Percentiles rank a stretch among this genome's conserved stretches.
phyloP scores from a whole-genome alignment of 2,888 invertebrate genomes.

The Nemotelus nigrinus region DNA sequence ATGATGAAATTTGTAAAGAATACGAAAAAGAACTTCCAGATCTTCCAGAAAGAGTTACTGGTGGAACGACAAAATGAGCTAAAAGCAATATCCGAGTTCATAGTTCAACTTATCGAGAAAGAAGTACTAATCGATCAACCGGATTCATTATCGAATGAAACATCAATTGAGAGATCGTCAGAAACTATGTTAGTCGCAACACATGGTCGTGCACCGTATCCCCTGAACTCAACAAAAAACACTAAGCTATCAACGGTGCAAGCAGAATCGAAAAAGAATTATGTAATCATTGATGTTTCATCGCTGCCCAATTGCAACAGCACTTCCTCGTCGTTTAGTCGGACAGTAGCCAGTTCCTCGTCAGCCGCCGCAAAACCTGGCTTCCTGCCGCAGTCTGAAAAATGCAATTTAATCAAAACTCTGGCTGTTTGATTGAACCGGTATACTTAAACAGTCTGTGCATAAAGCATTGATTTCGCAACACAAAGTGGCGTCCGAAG shows the following conservation, averaged over 20 bases:
- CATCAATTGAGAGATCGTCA: neutral
- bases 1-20: conserved; percentile 78
- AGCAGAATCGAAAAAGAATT: neutral
- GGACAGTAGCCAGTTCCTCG: conserved; percentile 45
- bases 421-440: conserved; percentile 60
- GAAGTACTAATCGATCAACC: neutral
- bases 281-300: conserved; percentile 16
- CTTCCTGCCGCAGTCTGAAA: conserved; percentile 46
- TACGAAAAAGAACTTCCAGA: conserved; percentile 74
- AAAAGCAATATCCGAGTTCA: conserved; percentile 35
- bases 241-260: conserved; percentile 24
- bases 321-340: neutral
- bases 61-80: conserved; percentile 67
- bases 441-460: conserved; percentile 58
- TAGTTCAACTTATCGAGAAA: conserved; percentile 39
- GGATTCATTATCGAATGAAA: no score
- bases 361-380: conserved; percentile 27
- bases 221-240: conserved; percentile 49
- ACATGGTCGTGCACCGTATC: conserved; percentile 53
- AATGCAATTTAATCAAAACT: conserved; percentile 49
- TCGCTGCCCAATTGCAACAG: conserved; percentile 9
- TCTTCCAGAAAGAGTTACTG: conserved; percentile 64
- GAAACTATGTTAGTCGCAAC: conserved; percentile 53
- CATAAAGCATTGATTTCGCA: conserved; percentile 64
- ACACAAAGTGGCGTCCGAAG: conserved; percentile 41